Evolutionary conservation across 2,797 vertebrate species (phyloP).

Genomic region (Aplochiton taeniatus): DNA sequence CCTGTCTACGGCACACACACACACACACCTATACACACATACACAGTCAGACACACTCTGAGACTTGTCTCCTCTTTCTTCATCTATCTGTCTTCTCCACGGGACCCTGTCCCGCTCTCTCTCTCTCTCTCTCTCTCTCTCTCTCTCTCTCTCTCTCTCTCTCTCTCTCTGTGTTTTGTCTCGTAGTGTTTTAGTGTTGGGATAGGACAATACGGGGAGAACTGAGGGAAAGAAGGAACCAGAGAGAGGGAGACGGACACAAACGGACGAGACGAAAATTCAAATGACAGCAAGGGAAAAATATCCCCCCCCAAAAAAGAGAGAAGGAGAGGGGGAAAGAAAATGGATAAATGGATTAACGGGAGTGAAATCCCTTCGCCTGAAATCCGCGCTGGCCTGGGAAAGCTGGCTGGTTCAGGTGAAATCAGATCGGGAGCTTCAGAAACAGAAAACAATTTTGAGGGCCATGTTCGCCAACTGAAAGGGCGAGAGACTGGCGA

Average conservation of each 20-base stretch:
- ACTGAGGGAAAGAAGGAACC: too few species aligned
- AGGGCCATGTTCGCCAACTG: neutral
- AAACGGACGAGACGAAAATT: constrained; percentile 23
- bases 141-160: neutral
- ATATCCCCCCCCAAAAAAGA: constrained; percentile 34
- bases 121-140: neutral
- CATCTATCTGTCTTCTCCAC: neutral
- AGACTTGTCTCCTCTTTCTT: too few species aligned
- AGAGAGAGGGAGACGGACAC: constrained; percentile 12
- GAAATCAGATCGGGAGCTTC: too few species aligned
- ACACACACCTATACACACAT: too few species aligned
- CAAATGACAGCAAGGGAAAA: constrained; percentile 3
- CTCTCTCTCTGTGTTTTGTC: neutral
- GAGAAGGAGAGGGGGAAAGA: constrained; percentile 5
- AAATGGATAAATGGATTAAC: neutral
- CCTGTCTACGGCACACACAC: too few species aligned
- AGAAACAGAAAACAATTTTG: too few species aligned
- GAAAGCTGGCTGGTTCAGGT: too few species aligned
- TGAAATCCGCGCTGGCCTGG: too few species aligned
- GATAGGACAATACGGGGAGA: neutral
- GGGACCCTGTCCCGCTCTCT: neutral
- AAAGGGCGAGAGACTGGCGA: neutral
- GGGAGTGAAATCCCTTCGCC: neutral
- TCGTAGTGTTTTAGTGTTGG: neutral
- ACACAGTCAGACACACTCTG: too few species aligned